Conservation (phyloP, 2,113 vertebrate genomes). For the Rousettus leschenaultii region DNA sequence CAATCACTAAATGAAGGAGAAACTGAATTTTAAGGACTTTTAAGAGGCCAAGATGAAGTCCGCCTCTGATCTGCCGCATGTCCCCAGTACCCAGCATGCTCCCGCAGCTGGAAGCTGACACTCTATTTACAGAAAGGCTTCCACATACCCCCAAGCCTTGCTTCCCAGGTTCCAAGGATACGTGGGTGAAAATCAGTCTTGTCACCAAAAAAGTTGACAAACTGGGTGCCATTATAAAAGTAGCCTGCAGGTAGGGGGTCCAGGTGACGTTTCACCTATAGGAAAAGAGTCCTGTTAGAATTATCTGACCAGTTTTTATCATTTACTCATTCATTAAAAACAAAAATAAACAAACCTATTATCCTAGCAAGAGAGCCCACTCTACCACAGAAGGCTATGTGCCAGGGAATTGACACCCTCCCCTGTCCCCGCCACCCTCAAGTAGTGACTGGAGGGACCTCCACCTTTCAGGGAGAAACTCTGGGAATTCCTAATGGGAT, state of each 20-base stretch:
- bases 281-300: slow-evolving; percentile 31
- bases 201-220: slow-evolving; percentile 94
- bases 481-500: neutral
- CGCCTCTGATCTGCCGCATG: neutral
- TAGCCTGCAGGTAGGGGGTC: slow-evolving; percentile 93
- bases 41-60: neutral
- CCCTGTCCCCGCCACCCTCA: neutral
- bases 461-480: neutral
- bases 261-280: slow-evolving; percentile 88
- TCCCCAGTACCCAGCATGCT: neutral
- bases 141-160: neutral
- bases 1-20: neutral
- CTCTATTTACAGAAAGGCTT: neutral
- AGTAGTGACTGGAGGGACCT: neutral
- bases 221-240: slow-evolving; percentile 95
- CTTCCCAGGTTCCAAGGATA: slow-evolving; percentile 86
- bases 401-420: neutral
- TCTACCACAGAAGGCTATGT: neutral
- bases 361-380: neutral
- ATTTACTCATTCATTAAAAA: slow-evolving; percentile 9
- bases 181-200: slow-evolving; percentile 92
- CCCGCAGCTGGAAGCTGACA: neutral
- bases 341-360: neutral
- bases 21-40: neutral
- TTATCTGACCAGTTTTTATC: neutral